Evolutionary conservation across 2,797 vertebrate genomes (phyloP).

Genomic region (Phrynocephalus vlangalii): DNA sequence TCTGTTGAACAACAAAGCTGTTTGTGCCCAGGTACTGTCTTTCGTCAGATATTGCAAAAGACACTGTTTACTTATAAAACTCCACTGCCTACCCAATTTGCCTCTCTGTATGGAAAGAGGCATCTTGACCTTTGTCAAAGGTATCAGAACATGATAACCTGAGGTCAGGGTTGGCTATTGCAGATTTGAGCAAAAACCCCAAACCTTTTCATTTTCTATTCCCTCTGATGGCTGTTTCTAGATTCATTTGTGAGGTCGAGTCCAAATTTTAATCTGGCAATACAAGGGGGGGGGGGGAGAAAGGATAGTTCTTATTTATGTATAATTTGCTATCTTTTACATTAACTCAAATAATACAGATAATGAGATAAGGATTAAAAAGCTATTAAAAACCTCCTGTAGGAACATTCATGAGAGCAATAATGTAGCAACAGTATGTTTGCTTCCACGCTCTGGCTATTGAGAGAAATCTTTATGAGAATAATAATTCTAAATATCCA

Average conservation of each 20-base stretch:
- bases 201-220: background rate
- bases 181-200: too few relatives aligned
- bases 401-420: conserved; percentile 19
- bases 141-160: background rate
- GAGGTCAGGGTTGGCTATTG: background rate
- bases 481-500: conserved; percentile 64
- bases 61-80: background rate
- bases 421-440: conserved; percentile 32
- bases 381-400: conserved; percentile 33
- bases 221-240: background rate
- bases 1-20: background rate
- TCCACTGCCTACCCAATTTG: background rate
- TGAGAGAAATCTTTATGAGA: conserved; percentile 54
- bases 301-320: background rate
- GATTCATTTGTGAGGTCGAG: background rate
- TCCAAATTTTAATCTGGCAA: conserved; percentile 18
- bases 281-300: background rate
- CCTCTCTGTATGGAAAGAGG: background rate
- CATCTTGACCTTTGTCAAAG: background rate
- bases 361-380: conserved; percentile 1
- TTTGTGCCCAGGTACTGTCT: background rate
- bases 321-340: conserved; percentile 20
- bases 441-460: conserved; percentile 15
- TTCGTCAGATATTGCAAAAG: background rate
- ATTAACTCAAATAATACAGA: conserved; percentile 19